A percentile compares a stretch with the other conserved stretches of the same genome.
Conservation (phyloP, 2,797 vertebrate species). For the Phalloptychus januarius region DNA sequence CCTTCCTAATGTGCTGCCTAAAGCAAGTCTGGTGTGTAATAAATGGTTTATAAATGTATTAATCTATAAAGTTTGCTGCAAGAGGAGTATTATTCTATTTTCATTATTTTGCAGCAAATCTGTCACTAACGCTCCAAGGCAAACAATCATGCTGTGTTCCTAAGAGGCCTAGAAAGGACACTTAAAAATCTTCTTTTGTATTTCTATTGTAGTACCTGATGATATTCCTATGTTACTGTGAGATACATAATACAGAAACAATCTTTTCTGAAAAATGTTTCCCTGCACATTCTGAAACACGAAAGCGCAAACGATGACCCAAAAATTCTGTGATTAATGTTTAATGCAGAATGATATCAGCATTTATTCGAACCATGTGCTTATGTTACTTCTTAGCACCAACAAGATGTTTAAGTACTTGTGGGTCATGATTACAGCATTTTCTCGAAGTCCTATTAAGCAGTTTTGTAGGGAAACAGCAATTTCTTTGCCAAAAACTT, state of each 20-base stretch:
- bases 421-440: conserved; percentile 26
- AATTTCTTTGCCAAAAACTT: conserved; percentile 49
- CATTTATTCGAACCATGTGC: conserved; percentile 27
- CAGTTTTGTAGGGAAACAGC: conserved; percentile 44
- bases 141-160: neutral
- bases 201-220: neutral
- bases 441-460: conserved; percentile 43
- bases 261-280: conserved; percentile 28
- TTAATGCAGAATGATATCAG: conserved; percentile 43
- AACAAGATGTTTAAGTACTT: conserved; percentile 33
- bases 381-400: conserved; percentile 27
- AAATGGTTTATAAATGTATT: neutral
- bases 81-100: neutral
- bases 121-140: neutral
- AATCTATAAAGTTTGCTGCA: neutral
- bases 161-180: neutral
- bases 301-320: conserved; percentile 40
- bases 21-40: neutral
- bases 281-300: conserved; percentile 5
- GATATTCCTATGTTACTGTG: neutral
- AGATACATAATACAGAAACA: conserved; percentile 15
- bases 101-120: neutral
- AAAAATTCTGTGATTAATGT: conserved; percentile 55
- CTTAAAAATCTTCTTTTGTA: neutral
- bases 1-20: neutral